phyloP scores from a whole-genome alignment of 2,113 vertebrate species.

The Panthera leo region DNA sequence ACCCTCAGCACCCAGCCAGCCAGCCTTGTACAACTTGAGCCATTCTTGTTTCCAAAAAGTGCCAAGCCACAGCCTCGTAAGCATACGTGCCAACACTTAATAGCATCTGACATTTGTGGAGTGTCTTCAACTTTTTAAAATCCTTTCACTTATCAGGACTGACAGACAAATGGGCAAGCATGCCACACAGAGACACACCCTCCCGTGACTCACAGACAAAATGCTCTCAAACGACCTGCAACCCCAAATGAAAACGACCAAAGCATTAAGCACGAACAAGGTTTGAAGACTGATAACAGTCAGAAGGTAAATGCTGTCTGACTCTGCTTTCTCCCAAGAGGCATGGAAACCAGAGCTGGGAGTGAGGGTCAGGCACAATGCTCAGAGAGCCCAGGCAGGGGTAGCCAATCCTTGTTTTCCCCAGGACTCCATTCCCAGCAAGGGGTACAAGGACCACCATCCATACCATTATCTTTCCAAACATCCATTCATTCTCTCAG shows the following conservation, averaged over 20 bases:
- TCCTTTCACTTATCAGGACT: neutral
- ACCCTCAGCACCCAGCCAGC: neutral
- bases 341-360: neutral
- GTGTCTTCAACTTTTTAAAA: neutral
- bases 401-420: neutral
- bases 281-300: neutral
- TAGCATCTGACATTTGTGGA: neutral
- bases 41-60: neutral
- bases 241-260: neutral
- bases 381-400: neutral
- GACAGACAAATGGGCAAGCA: neutral
- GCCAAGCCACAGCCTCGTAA: neutral
- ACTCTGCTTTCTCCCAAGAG: neutral
- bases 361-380: neutral
- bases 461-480: neutral
- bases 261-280: neutral
- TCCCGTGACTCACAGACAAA: constrained; percentile 37
- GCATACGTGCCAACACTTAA: neutral
- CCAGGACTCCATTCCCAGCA: neutral
- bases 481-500: neutral
- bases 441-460: neutral
- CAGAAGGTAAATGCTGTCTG: neutral
- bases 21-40: neutral
- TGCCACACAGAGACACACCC: neutral
- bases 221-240: neutral